phyloP scores from a whole-genome alignment of 2,888 invertebrate genomes.

The Agrochola macilenta region DNA sequence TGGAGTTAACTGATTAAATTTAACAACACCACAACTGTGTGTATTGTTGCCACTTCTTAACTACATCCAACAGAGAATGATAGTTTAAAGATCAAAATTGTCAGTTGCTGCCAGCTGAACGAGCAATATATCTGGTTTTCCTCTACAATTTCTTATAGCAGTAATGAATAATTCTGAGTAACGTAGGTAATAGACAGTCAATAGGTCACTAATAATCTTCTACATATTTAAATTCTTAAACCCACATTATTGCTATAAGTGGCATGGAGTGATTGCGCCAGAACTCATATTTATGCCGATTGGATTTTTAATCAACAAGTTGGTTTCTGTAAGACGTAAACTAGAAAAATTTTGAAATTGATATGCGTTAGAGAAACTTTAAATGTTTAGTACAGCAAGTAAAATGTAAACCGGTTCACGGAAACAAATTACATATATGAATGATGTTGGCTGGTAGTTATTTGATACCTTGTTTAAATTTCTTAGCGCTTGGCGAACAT shows the following conservation, averaged over 20 bases:
- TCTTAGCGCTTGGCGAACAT: slow-evolving; percentile 73
- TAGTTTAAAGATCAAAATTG: slow-evolving; percentile 36
- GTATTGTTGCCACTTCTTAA: slow-evolving; percentile 15
- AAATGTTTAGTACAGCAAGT: slow-evolving; percentile 7
- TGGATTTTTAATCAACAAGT: slow-evolving; percentile 52
- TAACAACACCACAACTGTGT: background rate
- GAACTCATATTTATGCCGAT: slow-evolving; percentile 52
- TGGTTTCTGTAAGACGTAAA: slow-evolving; percentile 23
- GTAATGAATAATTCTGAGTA: slow-evolving; percentile 46
- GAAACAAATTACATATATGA: slow-evolving; percentile 41
- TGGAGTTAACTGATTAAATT: background rate
- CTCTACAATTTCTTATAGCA: slow-evolving; percentile 22
- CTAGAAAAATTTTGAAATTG: slow-evolving; percentile 12
- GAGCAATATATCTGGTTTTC: slow-evolving; percentile 42
- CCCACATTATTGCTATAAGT: slow-evolving; percentile 50
- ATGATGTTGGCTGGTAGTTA: slow-evolving; percentile 33
- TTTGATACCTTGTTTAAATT: slow-evolving; percentile 63
- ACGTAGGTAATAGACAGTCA: slow-evolving; percentile 47
- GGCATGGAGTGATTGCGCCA: slow-evolving; percentile 55
- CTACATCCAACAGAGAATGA: slow-evolving; percentile 15
- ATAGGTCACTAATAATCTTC: slow-evolving; percentile 57
- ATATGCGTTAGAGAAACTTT: slow-evolving; percentile 24
- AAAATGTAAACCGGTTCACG: slow-evolving; percentile 22
- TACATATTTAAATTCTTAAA: slow-evolving; percentile 55
- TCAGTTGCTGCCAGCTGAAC: slow-evolving; percentile 15